Evolutionary conservation across 64 coral and sea anemone species (phyloP).

Genomic region (Dendronephthya gigantea): DNA sequence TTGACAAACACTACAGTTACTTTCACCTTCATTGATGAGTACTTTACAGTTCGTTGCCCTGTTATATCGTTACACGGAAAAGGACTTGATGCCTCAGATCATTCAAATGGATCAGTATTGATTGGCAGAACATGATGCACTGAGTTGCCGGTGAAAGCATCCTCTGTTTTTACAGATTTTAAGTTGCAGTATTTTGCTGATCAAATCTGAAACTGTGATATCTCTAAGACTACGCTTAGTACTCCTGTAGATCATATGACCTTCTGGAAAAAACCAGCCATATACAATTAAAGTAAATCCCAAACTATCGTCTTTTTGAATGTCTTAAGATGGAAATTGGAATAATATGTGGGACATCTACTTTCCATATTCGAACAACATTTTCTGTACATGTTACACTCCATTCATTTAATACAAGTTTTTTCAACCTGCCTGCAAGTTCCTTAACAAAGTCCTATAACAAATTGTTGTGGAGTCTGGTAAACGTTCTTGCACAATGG

Average conservation of each 20-base stretch:
- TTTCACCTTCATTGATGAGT: too few species aligned
- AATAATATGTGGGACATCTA: background rate
- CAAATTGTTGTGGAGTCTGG: too few species aligned
- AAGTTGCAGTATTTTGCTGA: slow-evolving; percentile 3
- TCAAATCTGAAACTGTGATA: slow-evolving; percentile 14
- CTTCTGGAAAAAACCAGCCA: slow-evolving; percentile 18
- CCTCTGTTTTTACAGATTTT: background rate
- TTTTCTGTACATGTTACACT: background rate
- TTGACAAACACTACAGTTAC: too few species aligned
- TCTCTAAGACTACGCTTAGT: background rate
- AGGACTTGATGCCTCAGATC: too few species aligned
- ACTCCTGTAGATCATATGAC: slow-evolving; percentile 6
- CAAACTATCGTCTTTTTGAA: slow-evolving; percentile 17
- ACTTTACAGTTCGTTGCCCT: too few species aligned
- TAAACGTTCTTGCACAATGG: too few species aligned
- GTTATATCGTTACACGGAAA: too few species aligned
- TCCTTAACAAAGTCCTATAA: too few species aligned
- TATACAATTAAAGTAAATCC: slow-evolving; percentile 22
- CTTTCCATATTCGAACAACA: background rate
- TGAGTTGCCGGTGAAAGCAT: too few species aligned
- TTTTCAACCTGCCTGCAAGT: too few species aligned
- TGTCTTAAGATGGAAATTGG: background rate
- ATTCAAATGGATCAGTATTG: too few species aligned
- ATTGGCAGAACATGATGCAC: too few species aligned
- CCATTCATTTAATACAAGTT: background rate